Percentiles rank a stretch among this genome's conserved stretches.
These are phyloP conservation scores for Danaus plexippus DNA, from an alignment of 1,140 invertebrate species.

Conservation along the genomic window DNA sequence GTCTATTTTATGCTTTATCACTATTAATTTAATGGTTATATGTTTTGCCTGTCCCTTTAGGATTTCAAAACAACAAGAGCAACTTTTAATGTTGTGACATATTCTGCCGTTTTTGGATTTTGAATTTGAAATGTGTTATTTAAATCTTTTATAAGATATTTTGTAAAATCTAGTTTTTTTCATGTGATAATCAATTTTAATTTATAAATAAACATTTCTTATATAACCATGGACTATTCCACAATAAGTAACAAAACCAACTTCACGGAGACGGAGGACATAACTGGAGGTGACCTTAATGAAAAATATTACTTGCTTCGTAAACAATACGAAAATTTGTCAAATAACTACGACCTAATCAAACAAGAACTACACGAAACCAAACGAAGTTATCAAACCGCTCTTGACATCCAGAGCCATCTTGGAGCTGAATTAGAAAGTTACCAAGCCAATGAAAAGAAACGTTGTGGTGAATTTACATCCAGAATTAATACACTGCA, in stretches of 20 bases:
- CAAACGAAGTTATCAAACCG: constrained; percentile 55
- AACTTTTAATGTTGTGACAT: no score
- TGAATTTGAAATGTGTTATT: no score
- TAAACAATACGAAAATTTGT: constrained; percentile 57
- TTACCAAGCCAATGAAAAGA: constrained; percentile 51
- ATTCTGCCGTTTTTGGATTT: no score
- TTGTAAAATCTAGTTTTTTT: background rate
- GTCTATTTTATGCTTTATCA: no score
- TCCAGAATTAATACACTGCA: constrained; percentile 41
- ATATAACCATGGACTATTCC: constrained; percentile 53
- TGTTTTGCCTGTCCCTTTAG: no score
- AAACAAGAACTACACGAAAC: constrained; percentile 66
- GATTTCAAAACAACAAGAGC: no score
- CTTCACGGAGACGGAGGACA: constrained; percentile 45
- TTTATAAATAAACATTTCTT: background rate
- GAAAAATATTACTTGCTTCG: constrained; percentile 60
- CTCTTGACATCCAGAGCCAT: constrained; percentile 62
- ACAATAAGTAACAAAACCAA: constrained; percentile 59
- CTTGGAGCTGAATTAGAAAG: constrained; percentile 58
- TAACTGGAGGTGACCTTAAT: constrained; percentile 49
- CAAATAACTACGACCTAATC: constrained; percentile 44
- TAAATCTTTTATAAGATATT: no score
- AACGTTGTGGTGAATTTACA: constrained; percentile 39
- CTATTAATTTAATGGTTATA: no score
- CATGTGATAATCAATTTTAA: background rate